Evolutionary conservation across 2,888 invertebrate genomes (phyloP), one percentile per base, ranked within the genome.

Genomic region (Orgyia antiqua): DNA sequence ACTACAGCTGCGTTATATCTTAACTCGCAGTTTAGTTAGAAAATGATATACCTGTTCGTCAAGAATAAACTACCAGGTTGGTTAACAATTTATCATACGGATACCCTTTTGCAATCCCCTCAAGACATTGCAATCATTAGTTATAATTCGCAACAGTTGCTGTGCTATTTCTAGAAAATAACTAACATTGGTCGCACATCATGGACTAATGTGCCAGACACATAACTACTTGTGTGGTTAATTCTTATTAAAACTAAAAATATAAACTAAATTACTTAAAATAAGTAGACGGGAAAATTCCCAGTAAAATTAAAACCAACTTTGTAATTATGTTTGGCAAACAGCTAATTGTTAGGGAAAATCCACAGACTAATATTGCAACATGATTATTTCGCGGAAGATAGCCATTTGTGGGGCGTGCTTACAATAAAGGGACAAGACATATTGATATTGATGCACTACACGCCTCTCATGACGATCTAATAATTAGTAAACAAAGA

Each of bases 131-230:
- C 57, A 54, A 60, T 67, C 72, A 73, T 78, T 73, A 73, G 72
- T 77, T 67, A 68, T 49, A 65, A 70, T 67, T 68, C 63, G 68
- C 69, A 72, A 70, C 76, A 72, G 70, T 76, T 75, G 70, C 62
- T 56, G 41, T 55, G 65, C 58, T 66, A 67, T 71, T 73, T 70
- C 49, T 46, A 66, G 68, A 65, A 61, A 63, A 65, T 61, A 66
- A 59, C 62, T 58, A 58, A 63, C 46, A 59, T 52, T 37, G 46
- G 37, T 42, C 36, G 43, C 48, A 36, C 44, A 53, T 46, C 51
- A 52, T 49, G 58, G 51, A 59, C 49, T 58, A 59, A 61, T 44
- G 45, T 43, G 35, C 33, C 33, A 28, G 33, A 42, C 32, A n/a
- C n/a, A n/a, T n/a, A n/a, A n/a, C n/a, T n/a, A n/a, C n/a, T n/a